Conservation (phyloP, 1,140 invertebrate genomes). For the Zaprionus camerounensis region DNA sequence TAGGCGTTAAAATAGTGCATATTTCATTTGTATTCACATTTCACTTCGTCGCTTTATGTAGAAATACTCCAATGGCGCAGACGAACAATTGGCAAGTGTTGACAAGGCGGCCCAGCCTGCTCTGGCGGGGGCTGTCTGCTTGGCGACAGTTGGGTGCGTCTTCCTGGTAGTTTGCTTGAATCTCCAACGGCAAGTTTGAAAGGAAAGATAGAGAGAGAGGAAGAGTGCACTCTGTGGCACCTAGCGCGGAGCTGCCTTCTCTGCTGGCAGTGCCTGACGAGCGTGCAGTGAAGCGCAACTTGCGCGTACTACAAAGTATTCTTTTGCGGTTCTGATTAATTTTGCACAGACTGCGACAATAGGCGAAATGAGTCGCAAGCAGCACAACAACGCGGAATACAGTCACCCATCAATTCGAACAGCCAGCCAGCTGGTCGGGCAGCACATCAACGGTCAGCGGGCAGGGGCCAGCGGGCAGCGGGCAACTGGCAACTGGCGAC, state of each 20-base stretch:
- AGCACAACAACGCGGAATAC: conserved; percentile 9
- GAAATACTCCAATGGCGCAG: conserved; percentile 65
- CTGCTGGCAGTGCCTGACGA: conserved; percentile 40
- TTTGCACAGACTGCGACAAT: conserved; percentile 76
- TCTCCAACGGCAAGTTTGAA: not conserved
- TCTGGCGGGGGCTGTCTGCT: not conserved
- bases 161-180: not conserved
- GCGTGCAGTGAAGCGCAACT: conserved; percentile 24
- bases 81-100: conserved; percentile 80
- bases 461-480: not conserved
- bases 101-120: conserved; percentile 45
- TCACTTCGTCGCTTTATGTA: conserved; percentile 52
- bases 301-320: conserved; percentile 2
- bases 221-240: conserved; percentile 33
- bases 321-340: conserved; percentile 56
- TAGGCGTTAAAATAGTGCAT: conserved; percentile 84
- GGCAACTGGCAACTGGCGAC: not conserved
- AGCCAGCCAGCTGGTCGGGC: conserved; percentile 4
- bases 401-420: conserved; percentile 42
- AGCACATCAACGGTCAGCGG: not conserved
- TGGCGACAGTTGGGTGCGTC: conserved; percentile 4
- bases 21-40: conserved; percentile 67
- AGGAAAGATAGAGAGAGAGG: conserved; percentile 11
- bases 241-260: conserved; percentile 36
- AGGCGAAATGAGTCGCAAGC: conserved; percentile 59